These are phyloP conservation scores for Eristalis pertinax DNA, from an alignment of 2,888 invertebrate species.

Conservation along the genomic window DNA sequence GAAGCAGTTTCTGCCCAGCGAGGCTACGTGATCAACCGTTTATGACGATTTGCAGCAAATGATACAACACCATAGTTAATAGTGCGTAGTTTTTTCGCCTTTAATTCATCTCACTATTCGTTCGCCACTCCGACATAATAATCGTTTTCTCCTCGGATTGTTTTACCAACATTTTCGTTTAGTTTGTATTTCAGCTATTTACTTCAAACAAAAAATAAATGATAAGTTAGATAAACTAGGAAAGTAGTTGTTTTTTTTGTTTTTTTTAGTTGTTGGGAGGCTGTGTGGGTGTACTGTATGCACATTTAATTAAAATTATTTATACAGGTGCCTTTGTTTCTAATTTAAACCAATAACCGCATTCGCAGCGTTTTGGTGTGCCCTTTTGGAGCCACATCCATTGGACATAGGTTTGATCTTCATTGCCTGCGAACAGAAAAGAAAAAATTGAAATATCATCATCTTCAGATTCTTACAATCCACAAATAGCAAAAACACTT, in stretches of 20 bases:
- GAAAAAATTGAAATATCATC: background rate
- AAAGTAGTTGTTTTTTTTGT: constrained; percentile 54
- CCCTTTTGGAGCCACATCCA: constrained; percentile 98
- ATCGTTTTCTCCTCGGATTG: constrained; percentile 17
- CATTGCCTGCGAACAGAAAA: constrained; percentile 85
- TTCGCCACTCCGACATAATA: constrained; percentile 34
- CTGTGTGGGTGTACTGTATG: constrained; percentile 31
- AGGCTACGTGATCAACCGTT: background rate
- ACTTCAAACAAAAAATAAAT: constrained; percentile 59
- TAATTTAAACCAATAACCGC: constrained; percentile 98
- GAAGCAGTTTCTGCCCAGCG: background rate
- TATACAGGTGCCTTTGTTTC: constrained; percentile 89
- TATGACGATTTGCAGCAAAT: background rate
- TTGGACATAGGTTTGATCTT: constrained; percentile 92
- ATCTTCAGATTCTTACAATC: background rate
- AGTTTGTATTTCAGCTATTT: constrained; percentile 59
- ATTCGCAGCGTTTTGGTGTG: constrained; percentile 94
- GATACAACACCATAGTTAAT: background rate
- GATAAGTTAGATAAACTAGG: constrained; percentile 20
- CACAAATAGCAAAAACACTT: constrained; percentile 77
- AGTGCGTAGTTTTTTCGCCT: background rate
- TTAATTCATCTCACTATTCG: constrained; percentile 17
- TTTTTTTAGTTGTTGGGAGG: constrained; percentile 40
- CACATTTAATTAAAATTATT: constrained; percentile 76
- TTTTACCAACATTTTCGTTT: constrained; percentile 42